Base-by-base conservation (phyloP, 1,140 invertebrate species). In the Nasonia giraulti region DNA sequence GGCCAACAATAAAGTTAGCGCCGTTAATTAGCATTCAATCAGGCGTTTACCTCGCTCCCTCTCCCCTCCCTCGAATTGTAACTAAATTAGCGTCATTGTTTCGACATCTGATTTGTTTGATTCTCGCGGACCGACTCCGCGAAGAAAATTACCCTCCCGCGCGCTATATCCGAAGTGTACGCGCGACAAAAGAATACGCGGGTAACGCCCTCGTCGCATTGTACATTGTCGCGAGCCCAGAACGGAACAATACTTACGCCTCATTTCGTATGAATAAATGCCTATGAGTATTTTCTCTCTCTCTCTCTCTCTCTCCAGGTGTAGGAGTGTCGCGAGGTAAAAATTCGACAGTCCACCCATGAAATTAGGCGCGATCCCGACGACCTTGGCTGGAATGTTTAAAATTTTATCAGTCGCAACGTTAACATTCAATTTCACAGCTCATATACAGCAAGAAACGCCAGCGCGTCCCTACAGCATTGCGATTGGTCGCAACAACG, bases 211-310 rank as follows among this genome's bases (percentile, higher is more conserved):
- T 88, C 89, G 88, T 88, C 87, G 88, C 89, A 90, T 90, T 91
- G 89, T 90, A 83, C 68, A 83, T 83, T 77, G 87, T 89, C 80
- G 82, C 37, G 84, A 87, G 86, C 86, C 84, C 82, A 86, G 87
- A 88, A 84, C 86, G 87, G 89, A 91, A 90, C 90, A 91, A 91
- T 91, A 88, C 89, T 88, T 87, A 86, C 87, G 88, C 88, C 88
- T 87, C 86, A 88, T 77, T 84, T 89, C 87, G 87, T 85, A 90
- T 90, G 88, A 90, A 90, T 90, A 90, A 90, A 91, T 91, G 88
- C 20, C 3, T 62, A 27, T 27, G 33, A 37, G 17, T 90, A 91
- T 90, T 90, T 87, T 84, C 80, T 85, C 33, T 37, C 33, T 4
- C 4, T 27, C 27, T 27, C 27, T 27, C 27, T 27, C 27, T 27